Evolutionary conservation across 2,113 vertebrate species (phyloP), one percentile per base, ranked within the genome.

Genomic region (Eubucco bourcierii): DNA sequence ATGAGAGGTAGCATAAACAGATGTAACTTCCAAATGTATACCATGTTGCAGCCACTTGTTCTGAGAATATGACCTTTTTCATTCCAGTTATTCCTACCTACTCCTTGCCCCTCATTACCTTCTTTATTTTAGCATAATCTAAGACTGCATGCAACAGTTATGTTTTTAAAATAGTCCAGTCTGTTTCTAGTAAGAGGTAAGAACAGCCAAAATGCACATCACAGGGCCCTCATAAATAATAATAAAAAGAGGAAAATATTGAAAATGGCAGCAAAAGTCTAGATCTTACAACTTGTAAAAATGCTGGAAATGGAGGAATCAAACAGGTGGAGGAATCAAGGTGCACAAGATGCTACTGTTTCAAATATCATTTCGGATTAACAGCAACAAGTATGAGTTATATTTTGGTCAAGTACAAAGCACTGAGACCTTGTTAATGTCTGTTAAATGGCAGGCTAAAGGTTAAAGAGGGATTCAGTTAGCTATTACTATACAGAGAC

Each of bases 41-140:
- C 76, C 37, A 94, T 88, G 33, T 41, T 84, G 66, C 58, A 93
- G 58, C 33, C 44, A 75, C 34, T 91, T 93, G 34, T 64, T 86
- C 76, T 90, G 59, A 93, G 80, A 94, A 93, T 18, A 16, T 58
- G 80, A 80, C 73, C 76, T 93, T 93, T 90, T 77, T 70, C 68
- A 60, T 80, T 91, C 82, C 79, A 4, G 2, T 53, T 84, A 59
- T 56, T 90, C 47, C 76, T 83, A 80, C 61, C 67, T 83, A 44
- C 50, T 8, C 20, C 7, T 61, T 74, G 15, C 15, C 33, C 20
- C 50, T 20, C 10, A 76, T 3, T 34, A 24, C 18, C 31, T 78
- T 90, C 88, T 96, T 93, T 84, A 44, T 73, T 81, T 87, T 90
- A 92, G 88, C 79, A 81, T 13, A 37, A 63, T 71, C 86, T 59